A percentile compares a stretch with the other conserved stretches of the same genome.
Evolutionary conservation across 2,888 invertebrate genomes (phyloP).

Genomic region (Notodonta ziczac): DNA sequence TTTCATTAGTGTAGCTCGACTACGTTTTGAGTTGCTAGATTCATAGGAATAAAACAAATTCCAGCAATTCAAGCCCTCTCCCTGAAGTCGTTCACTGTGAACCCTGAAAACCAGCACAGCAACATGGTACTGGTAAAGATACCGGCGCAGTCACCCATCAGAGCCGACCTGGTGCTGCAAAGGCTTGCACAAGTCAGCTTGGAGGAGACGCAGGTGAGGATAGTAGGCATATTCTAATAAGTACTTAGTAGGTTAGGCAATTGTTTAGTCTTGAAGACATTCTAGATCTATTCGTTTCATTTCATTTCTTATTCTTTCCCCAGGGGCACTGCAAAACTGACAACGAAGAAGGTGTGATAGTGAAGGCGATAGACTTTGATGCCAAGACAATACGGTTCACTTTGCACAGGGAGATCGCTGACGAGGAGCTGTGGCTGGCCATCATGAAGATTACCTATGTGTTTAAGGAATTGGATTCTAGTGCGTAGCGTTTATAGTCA

Average conservation of each 20-base stretch:
- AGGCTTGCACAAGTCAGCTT: constrained; percentile 67
- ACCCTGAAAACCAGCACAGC: constrained; percentile 86
- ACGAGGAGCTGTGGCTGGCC: constrained; percentile 87
- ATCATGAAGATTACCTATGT: constrained; percentile 89
- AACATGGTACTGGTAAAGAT: constrained; percentile 90
- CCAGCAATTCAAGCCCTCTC: constrained; percentile 85
- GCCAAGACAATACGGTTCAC: constrained; percentile 87
- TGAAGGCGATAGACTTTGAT: constrained; percentile 86
- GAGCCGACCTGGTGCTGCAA: constrained; percentile 70
- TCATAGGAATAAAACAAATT: constrained; percentile 16
- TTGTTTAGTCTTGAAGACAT: no score
- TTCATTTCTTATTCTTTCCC: constrained; percentile 1
- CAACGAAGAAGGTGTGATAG: constrained; percentile 77
- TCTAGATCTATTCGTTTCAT: not conserved
- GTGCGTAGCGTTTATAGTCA: constrained; percentile 13
- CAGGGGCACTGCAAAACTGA: constrained; percentile 75
- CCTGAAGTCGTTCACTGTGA: constrained; percentile 86
- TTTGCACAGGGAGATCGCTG: constrained; percentile 88
- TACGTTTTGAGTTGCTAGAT: no score
- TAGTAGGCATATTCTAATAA: not conserved
- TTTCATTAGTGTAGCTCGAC: no score
- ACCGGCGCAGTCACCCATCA: constrained; percentile 76
- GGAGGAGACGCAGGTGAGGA: constrained; percentile 75
- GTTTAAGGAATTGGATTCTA: constrained; percentile 85
- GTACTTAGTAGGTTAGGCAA: not conserved